phyloP scores from a whole-genome alignment of 1,140 invertebrate genomes.

The Drosophila nasuta region DNA sequence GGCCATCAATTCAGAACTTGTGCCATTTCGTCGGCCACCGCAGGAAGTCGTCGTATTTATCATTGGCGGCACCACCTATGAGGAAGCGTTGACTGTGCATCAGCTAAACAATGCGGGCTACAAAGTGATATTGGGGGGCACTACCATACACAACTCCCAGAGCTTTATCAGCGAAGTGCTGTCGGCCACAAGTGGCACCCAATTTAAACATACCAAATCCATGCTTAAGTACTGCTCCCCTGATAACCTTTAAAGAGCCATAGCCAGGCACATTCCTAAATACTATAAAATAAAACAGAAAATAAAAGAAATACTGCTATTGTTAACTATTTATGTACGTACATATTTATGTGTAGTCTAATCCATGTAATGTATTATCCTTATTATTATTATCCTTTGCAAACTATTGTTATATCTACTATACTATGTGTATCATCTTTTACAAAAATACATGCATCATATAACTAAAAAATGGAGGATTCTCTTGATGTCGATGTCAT shows the following conservation, averaged over 20 bases:
- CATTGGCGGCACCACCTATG: conserved; percentile 98
- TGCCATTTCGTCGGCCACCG: conserved; percentile 86
- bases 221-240: conserved; percentile 81
- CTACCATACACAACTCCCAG: conserved; percentile 95
- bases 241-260: conserved; percentile 67
- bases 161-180: conserved; percentile 91
- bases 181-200: conserved; percentile 85
- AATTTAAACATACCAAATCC: conserved; percentile 85
- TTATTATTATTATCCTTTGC: neutral
- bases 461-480: neutral
- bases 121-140: conserved; percentile 95
- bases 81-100: conserved; percentile 95
- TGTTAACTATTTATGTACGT: conserved; percentile 75
- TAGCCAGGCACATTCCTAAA: conserved; percentile 23
- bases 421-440: conserved; percentile 34
- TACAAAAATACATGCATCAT: conserved; percentile 35
- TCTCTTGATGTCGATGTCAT: neutral
- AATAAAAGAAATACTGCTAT: conserved; percentile 40
- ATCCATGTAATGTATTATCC: conserved; percentile 44
- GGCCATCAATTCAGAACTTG: conserved; percentile 89
- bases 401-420: conserved; percentile 29
- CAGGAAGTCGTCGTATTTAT: conserved; percentile 98
- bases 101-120: conserved; percentile 92
- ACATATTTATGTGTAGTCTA: conserved; percentile 45
- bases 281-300: conserved; percentile 25